A percentile compares a stretch with the other conserved stretches of the same genome.
Conservation (phyloP, 2,888 invertebrate species). For the Rosalia funebris region DNA sequence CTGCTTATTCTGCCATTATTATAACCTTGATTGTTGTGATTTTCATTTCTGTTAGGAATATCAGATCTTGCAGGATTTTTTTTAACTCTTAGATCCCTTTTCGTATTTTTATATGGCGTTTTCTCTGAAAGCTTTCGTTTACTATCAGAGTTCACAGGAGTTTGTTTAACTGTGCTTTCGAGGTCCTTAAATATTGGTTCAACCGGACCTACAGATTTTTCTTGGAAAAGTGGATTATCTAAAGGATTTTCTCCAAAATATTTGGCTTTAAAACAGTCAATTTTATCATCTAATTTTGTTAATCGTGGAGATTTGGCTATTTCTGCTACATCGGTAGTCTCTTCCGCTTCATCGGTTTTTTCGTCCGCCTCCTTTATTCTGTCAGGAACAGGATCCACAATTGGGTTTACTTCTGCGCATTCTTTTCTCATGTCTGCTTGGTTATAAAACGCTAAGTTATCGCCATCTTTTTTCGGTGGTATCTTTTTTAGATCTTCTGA, state of each 20-base stretch:
- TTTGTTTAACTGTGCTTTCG: not conserved
- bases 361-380: constrained; percentile 58
- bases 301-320: constrained; percentile 67
- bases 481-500: constrained; percentile 72
- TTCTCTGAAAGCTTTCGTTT: not conserved
- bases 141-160: not conserved
- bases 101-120: not conserved
- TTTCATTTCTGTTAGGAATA: not conserved
- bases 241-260: constrained; percentile 80
- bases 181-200: constrained; percentile 60
- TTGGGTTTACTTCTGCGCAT: constrained; percentile 68
- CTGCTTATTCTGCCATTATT: too few relatives aligned
- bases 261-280: constrained; percentile 74
- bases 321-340: constrained; percentile 52
- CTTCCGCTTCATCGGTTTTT: constrained; percentile 54
- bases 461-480: constrained; percentile 72
- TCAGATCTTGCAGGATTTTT: not conserved
- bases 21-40: not conserved
- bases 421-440: constrained; percentile 66
- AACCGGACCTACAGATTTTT: constrained; percentile 67
- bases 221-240: constrained; percentile 78
- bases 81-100: not conserved
- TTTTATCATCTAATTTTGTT: constrained; percentile 75
- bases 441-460: constrained; percentile 78
- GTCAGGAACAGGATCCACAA: constrained; percentile 69